Evolutionary conservation across 30 jellyfish, hydroid and myxozoan genomes (phyloP).

Genomic region (Hydra vulgaris): DNA sequence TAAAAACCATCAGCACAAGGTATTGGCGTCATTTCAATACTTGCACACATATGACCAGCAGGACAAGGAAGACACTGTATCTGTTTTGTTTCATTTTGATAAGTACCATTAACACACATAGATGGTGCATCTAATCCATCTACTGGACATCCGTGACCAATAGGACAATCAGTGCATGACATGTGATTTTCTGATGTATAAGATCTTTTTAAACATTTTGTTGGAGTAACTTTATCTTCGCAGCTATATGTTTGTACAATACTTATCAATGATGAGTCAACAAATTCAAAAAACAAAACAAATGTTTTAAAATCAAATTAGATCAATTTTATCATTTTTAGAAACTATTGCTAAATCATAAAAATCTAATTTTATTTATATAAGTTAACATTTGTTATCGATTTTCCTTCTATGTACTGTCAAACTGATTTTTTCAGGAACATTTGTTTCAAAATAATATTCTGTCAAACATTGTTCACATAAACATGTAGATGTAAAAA

Average conservation of each 20-base stretch:
- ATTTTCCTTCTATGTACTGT: no score
- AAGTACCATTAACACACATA: constrained; percentile 68
- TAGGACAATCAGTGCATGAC: constrained; percentile 56
- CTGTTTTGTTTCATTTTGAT: constrained; percentile 56
- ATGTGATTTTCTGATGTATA: constrained; percentile 41
- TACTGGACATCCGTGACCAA: constrained; percentile 58
- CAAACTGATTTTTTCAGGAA: no score
- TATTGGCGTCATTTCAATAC: constrained; percentile 34
- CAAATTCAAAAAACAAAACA: not conserved
- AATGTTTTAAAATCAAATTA: constrained; percentile 3
- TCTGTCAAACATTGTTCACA: no score
- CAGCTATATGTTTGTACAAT: no score
- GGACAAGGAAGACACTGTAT: constrained; percentile 59
- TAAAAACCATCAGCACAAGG: constrained; percentile 56
- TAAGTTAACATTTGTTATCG: no score
- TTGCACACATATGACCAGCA: constrained; percentile 49
- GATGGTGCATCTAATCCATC: constrained; percentile 47
- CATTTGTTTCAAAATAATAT: no score
- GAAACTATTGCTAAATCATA: no score
- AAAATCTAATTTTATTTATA: no score
- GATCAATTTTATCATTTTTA: not conserved
- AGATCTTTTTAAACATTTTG: constrained; percentile 36
- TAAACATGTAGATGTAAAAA: no score
- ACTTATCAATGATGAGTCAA: no score
- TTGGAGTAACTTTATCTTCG: constrained; percentile 32